A percentile compares a stretch with the other conserved stretches of the same genome.
phyloP scores from a whole-genome alignment of 2,797 vertebrate species.

The Typhlichthys subterraneus region DNA sequence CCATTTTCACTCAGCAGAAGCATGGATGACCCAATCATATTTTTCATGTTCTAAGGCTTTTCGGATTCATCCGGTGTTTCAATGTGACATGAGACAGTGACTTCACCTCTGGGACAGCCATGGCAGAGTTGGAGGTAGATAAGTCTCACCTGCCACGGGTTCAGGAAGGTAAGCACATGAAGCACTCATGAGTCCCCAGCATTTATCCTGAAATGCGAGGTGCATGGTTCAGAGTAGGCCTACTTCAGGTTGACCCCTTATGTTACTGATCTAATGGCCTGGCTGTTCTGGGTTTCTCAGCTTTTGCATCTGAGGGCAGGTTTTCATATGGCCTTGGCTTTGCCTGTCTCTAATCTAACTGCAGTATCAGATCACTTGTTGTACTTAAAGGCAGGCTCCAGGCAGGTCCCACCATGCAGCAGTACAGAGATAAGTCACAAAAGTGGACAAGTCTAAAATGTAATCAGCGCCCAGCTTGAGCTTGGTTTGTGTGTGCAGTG shows the following conservation, averaged over 20 bases:
- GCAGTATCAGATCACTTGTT: neutral
- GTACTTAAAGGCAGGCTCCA: neutral
- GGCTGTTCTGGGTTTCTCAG: neutral
- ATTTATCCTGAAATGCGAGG: neutral
- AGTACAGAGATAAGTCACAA: conserved; percentile 15
- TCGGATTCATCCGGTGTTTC: conserved; percentile 8
- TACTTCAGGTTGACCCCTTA: neutral
- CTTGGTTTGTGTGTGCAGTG: neutral
- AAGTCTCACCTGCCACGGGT: conserved; percentile 79
- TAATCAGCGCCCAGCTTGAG: neutral
- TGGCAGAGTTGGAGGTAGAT: conserved; percentile 82
- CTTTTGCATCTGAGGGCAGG: neutral
- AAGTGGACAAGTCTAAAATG: conserved; percentile 9
- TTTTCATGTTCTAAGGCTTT: conserved; percentile 19
- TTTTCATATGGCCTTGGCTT: neutral
- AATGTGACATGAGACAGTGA: conserved; percentile 57
- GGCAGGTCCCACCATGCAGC: neutral
- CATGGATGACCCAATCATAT: neutral
- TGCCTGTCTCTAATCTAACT: conserved; percentile 8
- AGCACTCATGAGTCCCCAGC: neutral
- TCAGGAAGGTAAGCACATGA: conserved; percentile 71
- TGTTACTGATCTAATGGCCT: neutral
- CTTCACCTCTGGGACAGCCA: conserved; percentile 44
- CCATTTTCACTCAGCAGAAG: no score
- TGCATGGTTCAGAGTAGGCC: neutral